phyloP scores from a whole-genome alignment of 2,113 vertebrate species.

The Patagioenas fasciata region DNA sequence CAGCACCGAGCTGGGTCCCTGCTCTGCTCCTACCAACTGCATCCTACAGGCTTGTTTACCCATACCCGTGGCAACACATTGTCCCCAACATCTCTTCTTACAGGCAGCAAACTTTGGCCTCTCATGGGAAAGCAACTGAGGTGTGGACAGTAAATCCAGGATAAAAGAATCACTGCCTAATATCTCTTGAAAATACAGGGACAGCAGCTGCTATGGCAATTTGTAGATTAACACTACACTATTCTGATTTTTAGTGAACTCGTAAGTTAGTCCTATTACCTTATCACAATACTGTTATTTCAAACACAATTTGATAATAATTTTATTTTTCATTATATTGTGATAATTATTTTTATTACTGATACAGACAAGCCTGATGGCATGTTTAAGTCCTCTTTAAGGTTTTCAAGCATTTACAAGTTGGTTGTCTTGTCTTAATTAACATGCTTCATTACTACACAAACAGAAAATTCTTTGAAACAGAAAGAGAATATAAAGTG shows the following conservation, averaged over 20 bases:
- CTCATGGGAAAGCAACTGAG: not conserved
- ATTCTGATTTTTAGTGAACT: not conserved
- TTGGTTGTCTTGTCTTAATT: not conserved
- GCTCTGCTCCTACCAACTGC: not conserved
- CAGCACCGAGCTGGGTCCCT: fast-evolving
- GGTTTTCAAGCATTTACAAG: not conserved
- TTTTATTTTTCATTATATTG: not conserved
- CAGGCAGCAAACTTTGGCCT: not conserved
- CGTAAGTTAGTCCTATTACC: not conserved
- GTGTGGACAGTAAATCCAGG: not conserved
- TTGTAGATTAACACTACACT: not conserved
- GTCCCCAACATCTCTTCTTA: not conserved
- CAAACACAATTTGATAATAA: not conserved
- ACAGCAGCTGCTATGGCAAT: not conserved
- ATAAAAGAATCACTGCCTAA: not conserved
- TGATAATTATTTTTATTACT: not conserved
- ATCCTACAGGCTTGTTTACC: not conserved
- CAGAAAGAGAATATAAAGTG: not conserved
- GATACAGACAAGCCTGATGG: not conserved
- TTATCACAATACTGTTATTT: not conserved
- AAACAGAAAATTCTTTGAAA: not conserved
- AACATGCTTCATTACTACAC: not conserved
- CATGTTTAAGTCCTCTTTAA: not conserved
- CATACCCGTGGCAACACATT: fast-evolving
- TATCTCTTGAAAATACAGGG: not conserved